phyloP scores from a whole-genome alignment of 2,888 invertebrate genomes.

The Julus scanicus region DNA sequence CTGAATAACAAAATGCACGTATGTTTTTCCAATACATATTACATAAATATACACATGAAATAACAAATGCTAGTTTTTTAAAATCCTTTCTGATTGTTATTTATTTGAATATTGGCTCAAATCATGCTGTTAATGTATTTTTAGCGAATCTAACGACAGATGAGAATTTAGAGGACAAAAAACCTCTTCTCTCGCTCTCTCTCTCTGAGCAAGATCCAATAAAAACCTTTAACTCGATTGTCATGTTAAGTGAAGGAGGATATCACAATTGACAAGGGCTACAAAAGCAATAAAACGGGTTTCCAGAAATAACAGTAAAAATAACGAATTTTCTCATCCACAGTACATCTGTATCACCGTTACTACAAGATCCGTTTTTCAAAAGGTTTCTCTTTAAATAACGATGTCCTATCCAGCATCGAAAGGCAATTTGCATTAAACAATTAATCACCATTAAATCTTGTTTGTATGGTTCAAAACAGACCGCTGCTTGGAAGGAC shows the following conservation, averaged over 20 bases:
- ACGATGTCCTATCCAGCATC: not conserved
- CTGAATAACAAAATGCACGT: too few relatives aligned
- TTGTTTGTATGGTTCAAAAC: not conserved
- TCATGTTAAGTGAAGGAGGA: constrained; percentile 1
- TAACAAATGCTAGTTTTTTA: too few relatives aligned
- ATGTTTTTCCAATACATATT: too few relatives aligned
- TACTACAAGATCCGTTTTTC: not conserved
- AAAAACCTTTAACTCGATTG: constrained; percentile 14
- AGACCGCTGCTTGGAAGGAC: not conserved
- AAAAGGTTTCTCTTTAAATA: not conserved
- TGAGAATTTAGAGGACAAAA: not conserved
- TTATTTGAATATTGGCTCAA: not conserved
- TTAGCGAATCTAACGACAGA: not conserved
- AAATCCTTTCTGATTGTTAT: not conserved
- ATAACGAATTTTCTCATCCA: not conserved
- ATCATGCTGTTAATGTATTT: not conserved
- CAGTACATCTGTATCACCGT: not conserved
- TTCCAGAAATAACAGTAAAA: constrained; percentile 4
- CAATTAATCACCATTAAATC: constrained; percentile 6
- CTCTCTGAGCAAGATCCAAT: not conserved
- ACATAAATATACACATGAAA: too few relatives aligned
- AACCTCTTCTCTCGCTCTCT: not conserved
- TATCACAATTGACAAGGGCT: constrained; percentile 16
- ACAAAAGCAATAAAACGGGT: not conserved
- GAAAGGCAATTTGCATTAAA: not conserved